These are phyloP conservation scores for Catonia carolina DNA, from an alignment of 2,888 invertebrate genomes.

Conservation along the genomic window DNA sequence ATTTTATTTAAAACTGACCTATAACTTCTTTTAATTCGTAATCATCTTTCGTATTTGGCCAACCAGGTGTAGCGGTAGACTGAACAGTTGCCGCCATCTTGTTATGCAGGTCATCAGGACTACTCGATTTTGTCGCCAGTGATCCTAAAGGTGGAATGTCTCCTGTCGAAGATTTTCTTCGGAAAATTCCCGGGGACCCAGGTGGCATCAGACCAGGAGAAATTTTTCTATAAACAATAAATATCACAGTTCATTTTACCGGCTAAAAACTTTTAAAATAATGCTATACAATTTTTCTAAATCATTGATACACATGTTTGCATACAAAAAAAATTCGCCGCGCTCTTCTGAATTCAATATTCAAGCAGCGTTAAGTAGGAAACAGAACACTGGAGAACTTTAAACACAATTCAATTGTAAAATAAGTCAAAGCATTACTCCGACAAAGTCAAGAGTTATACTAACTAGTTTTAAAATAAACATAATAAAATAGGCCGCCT, in stretches of 20 bases:
- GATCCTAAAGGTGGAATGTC: constrained; percentile 19
- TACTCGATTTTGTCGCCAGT: constrained; percentile 20
- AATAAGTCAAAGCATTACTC: too few relatives aligned
- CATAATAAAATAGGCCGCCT: too few relatives aligned
- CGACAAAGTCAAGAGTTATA: too few relatives aligned
- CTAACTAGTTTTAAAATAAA: too few relatives aligned
- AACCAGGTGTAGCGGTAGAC: constrained; percentile 46
- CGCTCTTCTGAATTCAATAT: too few relatives aligned
- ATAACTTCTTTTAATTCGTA: constrained; percentile 92
- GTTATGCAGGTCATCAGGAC: constrained; percentile 21
- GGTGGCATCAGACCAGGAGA: constrained; percentile 54
- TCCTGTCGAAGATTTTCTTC: constrained; percentile 46
- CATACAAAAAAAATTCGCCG: too few relatives aligned
- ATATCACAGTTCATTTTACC: constrained; percentile 8
- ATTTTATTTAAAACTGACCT: constrained; percentile 53
- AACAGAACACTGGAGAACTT: too few relatives aligned
- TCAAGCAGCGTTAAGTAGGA: too few relatives aligned
- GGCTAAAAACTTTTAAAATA: not conserved
- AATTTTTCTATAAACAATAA: constrained; percentile 48
- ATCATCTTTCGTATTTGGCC: constrained; percentile 88
- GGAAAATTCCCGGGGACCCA: constrained; percentile 55
- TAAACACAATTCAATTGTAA: too few relatives aligned
- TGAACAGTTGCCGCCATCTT: constrained; percentile 31
- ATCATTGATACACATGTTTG: too few relatives aligned
- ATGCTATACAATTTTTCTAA: too few relatives aligned